These are phyloP conservation scores for Aphelenchoides avenae DNA, from an alignment of 1,140 invertebrate species.

Conservation along the genomic window DNA sequence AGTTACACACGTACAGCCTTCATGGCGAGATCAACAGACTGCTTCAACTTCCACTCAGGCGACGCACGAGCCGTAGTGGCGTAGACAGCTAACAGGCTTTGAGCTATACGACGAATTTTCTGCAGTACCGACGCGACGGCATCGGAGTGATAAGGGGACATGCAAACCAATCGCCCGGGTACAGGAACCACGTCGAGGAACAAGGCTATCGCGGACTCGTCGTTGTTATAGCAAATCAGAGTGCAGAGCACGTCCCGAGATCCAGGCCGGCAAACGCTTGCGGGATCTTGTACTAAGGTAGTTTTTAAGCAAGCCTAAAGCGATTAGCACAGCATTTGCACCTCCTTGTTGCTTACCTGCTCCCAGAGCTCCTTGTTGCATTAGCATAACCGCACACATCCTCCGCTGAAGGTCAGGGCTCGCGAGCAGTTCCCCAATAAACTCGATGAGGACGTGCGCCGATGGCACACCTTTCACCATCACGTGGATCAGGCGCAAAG, in stretches of 20 bases:
- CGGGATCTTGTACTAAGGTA: conserved; percentile 41
- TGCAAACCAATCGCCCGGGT: conserved; percentile 22
- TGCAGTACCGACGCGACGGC: conserved; percentile 17
- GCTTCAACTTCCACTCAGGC: conserved; percentile 28
- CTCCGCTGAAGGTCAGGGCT: conserved; percentile 26
- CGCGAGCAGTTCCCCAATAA: conserved; percentile 24
- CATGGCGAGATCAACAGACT: no score
- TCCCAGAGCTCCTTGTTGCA: conserved; percentile 31
- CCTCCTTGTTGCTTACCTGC: conserved; percentile 23
- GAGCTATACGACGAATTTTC: conserved; percentile 23
- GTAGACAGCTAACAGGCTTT: conserved; percentile 27
- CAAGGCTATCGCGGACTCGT: conserved; percentile 31
- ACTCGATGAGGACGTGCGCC: conserved; percentile 38
- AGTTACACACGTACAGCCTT: no score
- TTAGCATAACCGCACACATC: conserved; percentile 35
- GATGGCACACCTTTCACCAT: conserved; percentile 39
- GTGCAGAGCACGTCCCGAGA: conserved; percentile 33
- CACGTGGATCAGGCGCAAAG: conserved; percentile 36
- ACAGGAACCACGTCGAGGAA: conserved; percentile 32
- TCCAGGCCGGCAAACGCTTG: conserved; percentile 26
- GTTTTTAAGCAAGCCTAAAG: neutral
- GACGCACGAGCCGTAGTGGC: conserved; percentile 6
- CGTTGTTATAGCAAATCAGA: conserved; percentile 9
- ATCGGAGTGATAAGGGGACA: conserved; percentile 35
- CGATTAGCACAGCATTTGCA: neutral